Conservation (phyloP, 2,113 vertebrate genomes). For the Mobula birostris region DNA sequence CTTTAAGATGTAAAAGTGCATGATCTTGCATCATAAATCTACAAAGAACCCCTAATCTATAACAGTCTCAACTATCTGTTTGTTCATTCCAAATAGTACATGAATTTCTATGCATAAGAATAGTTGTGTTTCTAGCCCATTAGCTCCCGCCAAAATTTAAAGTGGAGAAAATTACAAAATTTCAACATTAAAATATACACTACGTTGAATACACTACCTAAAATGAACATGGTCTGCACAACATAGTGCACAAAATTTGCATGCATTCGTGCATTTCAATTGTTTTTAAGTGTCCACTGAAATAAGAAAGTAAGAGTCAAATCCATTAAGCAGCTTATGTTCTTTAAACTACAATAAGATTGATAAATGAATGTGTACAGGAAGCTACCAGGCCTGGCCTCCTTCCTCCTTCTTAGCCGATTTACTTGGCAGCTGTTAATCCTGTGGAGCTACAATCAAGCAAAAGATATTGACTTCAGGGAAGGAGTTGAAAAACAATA, state of each 20-base stretch:
- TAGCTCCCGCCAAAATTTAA: not conserved
- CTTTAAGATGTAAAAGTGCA: not conserved
- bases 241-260: not conserved
- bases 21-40: not conserved
- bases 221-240: not conserved
- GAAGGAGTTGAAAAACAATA: not conserved
- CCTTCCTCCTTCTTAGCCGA: not conserved
- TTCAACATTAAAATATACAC: not conserved
- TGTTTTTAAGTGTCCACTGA: not conserved
- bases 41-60: not conserved
- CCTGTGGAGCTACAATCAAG: not conserved
- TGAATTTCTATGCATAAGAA: not conserved
- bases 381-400: not conserved
- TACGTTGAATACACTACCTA: not conserved
- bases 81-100: not conserved
- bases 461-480: not conserved
- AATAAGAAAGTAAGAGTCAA: not conserved
- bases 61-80: not conserved
- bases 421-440: not conserved
- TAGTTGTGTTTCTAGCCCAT: not conserved
- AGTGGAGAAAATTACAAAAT: not conserved
- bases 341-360: not conserved
- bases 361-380: not conserved
- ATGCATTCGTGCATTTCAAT: not conserved
- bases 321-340: not conserved